Conservation (phyloP, 2,113 vertebrate species). For the Phalacrocorax aristotelis region DNA sequence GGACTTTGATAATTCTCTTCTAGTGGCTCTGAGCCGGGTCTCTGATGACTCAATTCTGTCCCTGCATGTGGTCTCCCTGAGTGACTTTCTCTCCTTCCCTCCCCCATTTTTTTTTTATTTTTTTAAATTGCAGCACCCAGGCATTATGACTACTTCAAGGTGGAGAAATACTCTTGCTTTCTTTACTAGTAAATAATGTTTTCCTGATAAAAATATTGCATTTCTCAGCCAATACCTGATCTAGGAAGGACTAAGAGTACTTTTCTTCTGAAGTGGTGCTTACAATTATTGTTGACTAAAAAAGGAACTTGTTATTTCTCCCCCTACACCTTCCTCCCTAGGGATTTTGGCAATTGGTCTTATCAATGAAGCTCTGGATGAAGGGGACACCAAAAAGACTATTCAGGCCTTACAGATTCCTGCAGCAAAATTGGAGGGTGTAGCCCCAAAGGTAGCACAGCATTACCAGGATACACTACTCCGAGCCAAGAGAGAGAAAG, state of each 20-base stretch:
- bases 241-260: not conserved
- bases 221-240: not conserved
- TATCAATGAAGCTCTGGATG: constrained; percentile 95
- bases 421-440: constrained; percentile 89
- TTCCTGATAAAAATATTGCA: not conserved
- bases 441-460: constrained; percentile 84
- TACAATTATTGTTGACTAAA: not conserved
- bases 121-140: not conserved
- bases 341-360: constrained; percentile 93
- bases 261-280: not conserved
- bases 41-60: not conserved
- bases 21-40: not conserved
- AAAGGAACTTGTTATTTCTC: not conserved
- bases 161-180: not conserved
- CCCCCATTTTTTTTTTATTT: not conserved
- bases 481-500: constrained; percentile 92
- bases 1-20: not conserved
- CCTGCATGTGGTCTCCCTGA: not conserved
- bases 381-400: constrained; percentile 87
- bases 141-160: not conserved
- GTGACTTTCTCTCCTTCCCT: too few species aligned
- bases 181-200: not conserved
- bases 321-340: constrained; percentile 23
- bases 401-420: constrained; percentile 86
- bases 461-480: constrained; percentile 94